These are phyloP conservation scores for Dichetophora obliterata DNA, from an alignment of 2,888 invertebrate genomes.

Conservation along the genomic window DNA sequence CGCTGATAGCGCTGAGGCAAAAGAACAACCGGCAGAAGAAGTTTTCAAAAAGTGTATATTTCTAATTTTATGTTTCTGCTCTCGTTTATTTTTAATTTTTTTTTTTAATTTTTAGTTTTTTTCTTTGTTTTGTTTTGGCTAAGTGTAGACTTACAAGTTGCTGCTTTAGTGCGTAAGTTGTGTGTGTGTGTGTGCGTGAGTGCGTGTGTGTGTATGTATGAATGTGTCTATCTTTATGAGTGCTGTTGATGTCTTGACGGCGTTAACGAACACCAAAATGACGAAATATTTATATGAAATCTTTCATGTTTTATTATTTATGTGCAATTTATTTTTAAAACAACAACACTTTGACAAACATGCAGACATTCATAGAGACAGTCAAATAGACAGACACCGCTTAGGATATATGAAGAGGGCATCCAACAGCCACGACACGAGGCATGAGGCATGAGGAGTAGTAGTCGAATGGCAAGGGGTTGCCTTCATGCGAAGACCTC, in stretches of 20 bases:
- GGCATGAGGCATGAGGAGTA: neutral
- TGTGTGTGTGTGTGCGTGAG: neutral
- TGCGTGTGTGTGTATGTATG: conserved; percentile 9
- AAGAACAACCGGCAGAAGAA: neutral
- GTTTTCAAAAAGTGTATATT: neutral
- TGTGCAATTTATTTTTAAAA: conserved; percentile 36
- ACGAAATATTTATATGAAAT: conserved; percentile 40
- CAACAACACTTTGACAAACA: conserved; percentile 19
- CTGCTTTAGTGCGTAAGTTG: neutral
- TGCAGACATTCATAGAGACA: neutral
- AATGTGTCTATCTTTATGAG: neutral
- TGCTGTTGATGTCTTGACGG: conserved; percentile 1
- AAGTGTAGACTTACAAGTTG: neutral
- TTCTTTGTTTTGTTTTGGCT: neutral
- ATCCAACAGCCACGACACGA: neutral
- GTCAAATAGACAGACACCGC: neutral
- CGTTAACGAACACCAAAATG: conserved; percentile 34
- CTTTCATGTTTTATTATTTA: conserved; percentile 41
- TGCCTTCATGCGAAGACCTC: too few relatives aligned
- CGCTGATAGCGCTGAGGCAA: neutral
- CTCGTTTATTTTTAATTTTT: neutral
- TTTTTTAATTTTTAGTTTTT: neutral
- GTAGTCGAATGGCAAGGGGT: neutral
- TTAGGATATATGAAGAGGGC: neutral
- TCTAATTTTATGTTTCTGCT: neutral